A percentile compares a stretch with the other conserved stretches of the same genome.
These are phyloP conservation scores for Maniola jurtina DNA, from an alignment of 1,140 invertebrate genomes.

Conservation along the genomic window DNA sequence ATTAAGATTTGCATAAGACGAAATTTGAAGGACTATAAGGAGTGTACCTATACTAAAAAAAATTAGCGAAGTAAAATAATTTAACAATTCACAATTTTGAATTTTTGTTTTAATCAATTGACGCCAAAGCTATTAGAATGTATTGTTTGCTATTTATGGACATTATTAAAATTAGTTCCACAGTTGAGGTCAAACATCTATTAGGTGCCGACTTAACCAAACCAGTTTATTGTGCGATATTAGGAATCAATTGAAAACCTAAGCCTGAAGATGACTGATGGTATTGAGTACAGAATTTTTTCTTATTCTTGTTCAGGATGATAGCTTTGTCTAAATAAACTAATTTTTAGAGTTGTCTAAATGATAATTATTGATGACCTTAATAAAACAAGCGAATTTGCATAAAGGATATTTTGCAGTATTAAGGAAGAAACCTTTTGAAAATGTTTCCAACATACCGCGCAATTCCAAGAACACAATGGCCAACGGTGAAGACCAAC, in stretches of 20 bases:
- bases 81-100: no score
- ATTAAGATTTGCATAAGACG: not conserved
- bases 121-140: no score
- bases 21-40: not conserved
- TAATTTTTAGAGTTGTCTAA: no score
- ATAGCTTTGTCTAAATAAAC: no score
- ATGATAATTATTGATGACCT: not conserved
- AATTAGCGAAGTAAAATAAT: no score
- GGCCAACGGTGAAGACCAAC: conserved; percentile 13
- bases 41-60: no score
- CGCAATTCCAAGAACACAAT: conserved; percentile 23
- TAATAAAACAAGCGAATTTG: not conserved
- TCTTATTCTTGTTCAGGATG: no score
- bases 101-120: no score
- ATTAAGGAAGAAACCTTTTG: conserved; percentile 5
- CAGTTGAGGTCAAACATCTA: not conserved
- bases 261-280: not conserved
- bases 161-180: not conserved
- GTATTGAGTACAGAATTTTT: no score
- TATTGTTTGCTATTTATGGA: no score
- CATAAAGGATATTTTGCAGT: not conserved
- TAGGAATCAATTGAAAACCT: not conserved
- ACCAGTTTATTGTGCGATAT: not conserved
- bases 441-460: not conserved
- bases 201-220: not conserved